Conservation (phyloP, 2,888 invertebrate species). For the Drosophila neoperkinsi region DNA sequence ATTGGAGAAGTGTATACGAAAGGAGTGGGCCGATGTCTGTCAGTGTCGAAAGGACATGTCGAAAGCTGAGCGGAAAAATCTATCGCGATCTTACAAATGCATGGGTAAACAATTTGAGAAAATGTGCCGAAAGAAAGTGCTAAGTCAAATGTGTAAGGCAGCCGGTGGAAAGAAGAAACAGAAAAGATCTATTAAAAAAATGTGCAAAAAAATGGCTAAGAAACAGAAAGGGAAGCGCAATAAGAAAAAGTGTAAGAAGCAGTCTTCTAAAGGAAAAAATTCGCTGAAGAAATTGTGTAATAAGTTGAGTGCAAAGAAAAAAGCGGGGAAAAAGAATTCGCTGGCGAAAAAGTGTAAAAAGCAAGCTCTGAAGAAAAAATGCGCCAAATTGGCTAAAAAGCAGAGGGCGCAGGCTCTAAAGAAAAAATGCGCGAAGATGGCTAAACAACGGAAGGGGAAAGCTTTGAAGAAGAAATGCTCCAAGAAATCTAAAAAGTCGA, state of each 20-base stretch:
- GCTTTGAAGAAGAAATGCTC: not conserved
- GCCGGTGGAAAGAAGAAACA: not conserved
- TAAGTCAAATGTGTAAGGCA: slow-evolving; percentile 18
- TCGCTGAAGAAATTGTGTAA: not conserved
- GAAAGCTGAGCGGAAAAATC: slow-evolving; percentile 2
- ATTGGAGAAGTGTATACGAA: slow-evolving; percentile 34
- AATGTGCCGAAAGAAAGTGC: slow-evolving; percentile 21
- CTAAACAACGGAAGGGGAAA: not conserved
- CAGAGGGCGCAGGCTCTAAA: not conserved
- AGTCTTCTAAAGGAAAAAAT: slow-evolving; percentile 1
- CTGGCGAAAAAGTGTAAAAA: not conserved
- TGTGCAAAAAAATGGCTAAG: not conserved
- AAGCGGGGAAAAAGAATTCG: not conserved
- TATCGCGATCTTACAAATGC: slow-evolving; percentile 17
- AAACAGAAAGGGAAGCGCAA: not conserved
- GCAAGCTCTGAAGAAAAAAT: not conserved
- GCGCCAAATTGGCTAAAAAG: not conserved
- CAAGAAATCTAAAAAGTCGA: not conserved
- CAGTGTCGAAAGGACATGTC: slow-evolving; percentile 3
- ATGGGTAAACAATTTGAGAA: slow-evolving; percentile 9
- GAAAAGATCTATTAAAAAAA: not conserved
- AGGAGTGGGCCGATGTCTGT: slow-evolving; percentile 31
- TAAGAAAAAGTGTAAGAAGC: not conserved
- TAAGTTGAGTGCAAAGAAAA: not conserved
- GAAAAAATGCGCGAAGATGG: slow-evolving; percentile 5